Percentiles rank a stretch among this genome's conserved stretches.
Evolutionary conservation across 2,797 vertebrate species (phyloP).

Genomic region (Aphelocoma californica): DNA sequence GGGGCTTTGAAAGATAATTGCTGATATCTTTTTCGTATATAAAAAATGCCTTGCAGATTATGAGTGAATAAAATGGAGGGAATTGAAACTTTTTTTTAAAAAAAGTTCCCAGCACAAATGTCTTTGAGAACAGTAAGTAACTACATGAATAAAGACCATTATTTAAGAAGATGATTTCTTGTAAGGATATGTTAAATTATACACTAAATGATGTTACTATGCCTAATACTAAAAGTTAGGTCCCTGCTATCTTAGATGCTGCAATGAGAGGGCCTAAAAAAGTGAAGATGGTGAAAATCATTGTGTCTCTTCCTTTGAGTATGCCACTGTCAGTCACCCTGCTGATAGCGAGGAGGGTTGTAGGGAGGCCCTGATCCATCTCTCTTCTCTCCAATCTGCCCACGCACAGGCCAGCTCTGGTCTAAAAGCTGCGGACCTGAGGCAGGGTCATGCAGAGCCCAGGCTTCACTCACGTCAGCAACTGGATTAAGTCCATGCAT

Average conservation of each 20-base stretch:
- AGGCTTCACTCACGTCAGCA: fast-evolving
- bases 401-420: background rate
- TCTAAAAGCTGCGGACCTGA: background rate
- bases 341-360: background rate
- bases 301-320: background rate
- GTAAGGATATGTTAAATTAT: background rate
- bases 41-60: slow-evolving; percentile 7
- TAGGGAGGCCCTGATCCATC: background rate
- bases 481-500: background rate
- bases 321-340: fast-evolving
- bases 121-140: background rate
- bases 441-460: background rate
- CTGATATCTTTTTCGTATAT: background rate
- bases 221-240: background rate
- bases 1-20: background rate
- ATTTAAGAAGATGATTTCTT: background rate
- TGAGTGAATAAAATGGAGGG: slow-evolving; percentile 19
- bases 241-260: background rate
- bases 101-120: background rate
- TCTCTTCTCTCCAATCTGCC: background rate
- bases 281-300: background rate
- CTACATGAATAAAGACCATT: background rate
- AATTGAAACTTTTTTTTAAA: background rate
- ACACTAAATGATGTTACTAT: background rate
- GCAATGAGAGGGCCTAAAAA: background rate